Base-by-base conservation (phyloP, 2,797 vertebrate species). In the Parauchenoglanis ngamensis region DNA sequence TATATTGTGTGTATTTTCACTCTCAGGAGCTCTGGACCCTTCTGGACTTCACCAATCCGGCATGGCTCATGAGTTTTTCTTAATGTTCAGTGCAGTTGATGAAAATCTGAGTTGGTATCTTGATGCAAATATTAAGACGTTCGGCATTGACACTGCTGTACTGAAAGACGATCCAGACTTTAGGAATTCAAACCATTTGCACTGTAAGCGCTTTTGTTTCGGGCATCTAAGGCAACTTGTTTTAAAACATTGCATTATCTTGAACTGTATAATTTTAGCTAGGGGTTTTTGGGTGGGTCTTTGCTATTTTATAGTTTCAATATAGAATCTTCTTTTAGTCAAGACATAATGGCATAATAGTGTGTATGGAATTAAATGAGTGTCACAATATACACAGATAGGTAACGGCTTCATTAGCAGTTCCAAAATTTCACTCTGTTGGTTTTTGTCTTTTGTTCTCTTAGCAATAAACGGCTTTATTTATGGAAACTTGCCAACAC, bases 61-160 rank as follows among this genome's bases (percentile, higher is more conserved):
- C 12, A 91, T 95, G 84, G 93, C 94, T 68, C 61, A 92, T 23
- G 92, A 95, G 86, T 95, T 95, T 91, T 94, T 96, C 87, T 90
- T 97, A 65, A 94, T 96, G 94, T 96, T 97, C 91, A 95, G 93
- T 76, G 95, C 96, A 85, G 90, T 96, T 31, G 95, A 97, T 92
- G 96, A 96, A 90, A 97, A 96, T 77, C 91, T 96, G 40, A 97
- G 96, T 82, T 97, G 96, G 96, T 95, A 96, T 84, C 81, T 97
- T 28, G 89, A 94, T 83, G 93, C 96, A 3, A 96, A 96, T 86
- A 92, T 96, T 13, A 11, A 82, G 11, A 63, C 0, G 4, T 89
- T 73, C 56, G 86, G 86, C 87, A 13, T 65, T 54, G 7, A 86
- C 0, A 0, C 21, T 61, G 0, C 2, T 10, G 0, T 0, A 13